Base-by-base conservation (phyloP, 1,140 invertebrate genomes). In the Rhizoglyphus robini region DNA sequence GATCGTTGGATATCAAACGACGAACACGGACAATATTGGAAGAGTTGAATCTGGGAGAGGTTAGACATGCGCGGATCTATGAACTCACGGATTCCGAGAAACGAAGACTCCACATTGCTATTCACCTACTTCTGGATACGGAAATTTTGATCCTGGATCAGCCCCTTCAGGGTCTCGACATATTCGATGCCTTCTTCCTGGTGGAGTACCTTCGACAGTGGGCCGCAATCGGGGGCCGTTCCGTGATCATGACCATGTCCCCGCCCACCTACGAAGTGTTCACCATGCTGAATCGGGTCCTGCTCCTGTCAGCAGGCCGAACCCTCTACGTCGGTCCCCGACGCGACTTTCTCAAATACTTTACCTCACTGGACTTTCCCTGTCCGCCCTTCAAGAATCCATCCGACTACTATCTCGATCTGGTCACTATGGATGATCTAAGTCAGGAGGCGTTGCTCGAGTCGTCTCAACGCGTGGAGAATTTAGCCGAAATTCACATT, bases 301-400 rank as follows among this genome's bases (percentile, higher is more conserved):
- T 88, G 5, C 75, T 96, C 49, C 82, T 95, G 54, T 93, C 91
- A 13, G 87, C 87, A 0, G 90, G 90, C 23, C 80, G 90, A 64
- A 83, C 90, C 3, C 88, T 96, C 82, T 96, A 88, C 73, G 90
- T 87, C 70, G 92, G 92, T 18, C 83, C 84, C 66, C 80, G 90
- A 70, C 80, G 86, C 68, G 88, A 94, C 73, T 86, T 96, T 85
- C 81, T 93, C 70, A 84, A 88, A 68, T 95, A 96, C 78, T 96
- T 96, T 76, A 86, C 88, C 1, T 84, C 89, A 49, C 87, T 93
- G 25, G 90, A 94, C 69, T 96, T 92, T 78, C 90, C 91, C 0
- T 96, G 91, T 77, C 92, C 92, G 15, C 85, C 90, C 0, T 95
- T 88, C 73, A 96, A 96, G 76, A 96, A 96, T 75, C 91, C 92